A percentile compares a stretch with the other conserved stretches of the same genome.
Conservation (phyloP, 2,113 vertebrate genomes). For the Eupsittula cactorum region DNA sequence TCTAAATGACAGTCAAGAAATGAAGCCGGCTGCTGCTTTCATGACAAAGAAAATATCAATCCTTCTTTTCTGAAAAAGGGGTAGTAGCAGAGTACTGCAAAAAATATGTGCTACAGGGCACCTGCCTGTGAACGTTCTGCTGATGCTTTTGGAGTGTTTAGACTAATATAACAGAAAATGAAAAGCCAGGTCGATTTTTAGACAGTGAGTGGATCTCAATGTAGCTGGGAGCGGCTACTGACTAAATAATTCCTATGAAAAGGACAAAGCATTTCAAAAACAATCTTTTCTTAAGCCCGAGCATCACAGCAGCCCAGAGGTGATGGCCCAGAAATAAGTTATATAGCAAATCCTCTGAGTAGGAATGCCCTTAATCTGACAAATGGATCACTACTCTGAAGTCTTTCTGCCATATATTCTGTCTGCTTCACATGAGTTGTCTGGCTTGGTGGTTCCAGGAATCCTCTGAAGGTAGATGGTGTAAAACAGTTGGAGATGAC, state of each 20-base stretch:
- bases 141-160: neutral
- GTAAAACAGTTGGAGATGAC: neutral
- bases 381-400: neutral
- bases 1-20: conserved; percentile 26
- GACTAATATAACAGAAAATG: neutral
- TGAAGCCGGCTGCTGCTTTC: neutral
- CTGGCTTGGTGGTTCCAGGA: neutral
- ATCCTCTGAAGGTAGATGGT: neutral
- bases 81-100: neutral
- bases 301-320: neutral
- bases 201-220: neutral
- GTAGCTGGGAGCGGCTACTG: neutral
- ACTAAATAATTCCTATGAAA: neutral
- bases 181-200: neutral
- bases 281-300: neutral
- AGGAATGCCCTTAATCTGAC: neutral
- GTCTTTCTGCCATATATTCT: neutral
- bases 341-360: neutral
- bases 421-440: neutral
- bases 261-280: neutral
- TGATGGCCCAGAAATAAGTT: neutral
- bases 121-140: neutral
- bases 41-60: neutral
- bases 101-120: neutral
- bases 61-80: neutral